A percentile compares a stretch with the other conserved stretches of the same genome.
phyloP scores from a whole-genome alignment of 2,797 vertebrate species.

The Gymnothorax javanicus region DNA sequence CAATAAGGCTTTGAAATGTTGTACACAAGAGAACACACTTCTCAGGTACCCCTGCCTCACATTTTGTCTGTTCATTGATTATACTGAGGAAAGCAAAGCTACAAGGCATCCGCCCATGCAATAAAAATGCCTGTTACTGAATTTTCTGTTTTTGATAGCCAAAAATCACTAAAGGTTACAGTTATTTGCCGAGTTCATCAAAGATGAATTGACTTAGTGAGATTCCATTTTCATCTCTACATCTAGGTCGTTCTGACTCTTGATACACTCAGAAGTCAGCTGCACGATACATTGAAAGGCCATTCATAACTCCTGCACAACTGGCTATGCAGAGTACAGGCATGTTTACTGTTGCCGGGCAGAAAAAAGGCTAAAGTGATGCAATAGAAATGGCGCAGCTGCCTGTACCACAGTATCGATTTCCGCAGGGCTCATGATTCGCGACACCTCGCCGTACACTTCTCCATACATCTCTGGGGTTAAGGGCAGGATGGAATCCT shows the following conservation, averaged over 20 bases:
- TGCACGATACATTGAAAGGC: not conserved
- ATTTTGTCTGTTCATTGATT: no score
- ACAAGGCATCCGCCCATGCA: no score
- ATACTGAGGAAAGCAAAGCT: no score
- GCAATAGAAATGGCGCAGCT: not conserved
- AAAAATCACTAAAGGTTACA: no score
- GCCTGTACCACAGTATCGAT: conserved; percentile 72
- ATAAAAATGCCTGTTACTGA: no score
- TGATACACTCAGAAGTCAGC: not conserved
- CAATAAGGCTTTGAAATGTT: no score
- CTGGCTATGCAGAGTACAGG: not conserved
- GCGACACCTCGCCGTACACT: conserved; percentile 73
- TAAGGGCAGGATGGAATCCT: conserved; percentile 79
- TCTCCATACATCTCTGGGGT: conserved; percentile 78
- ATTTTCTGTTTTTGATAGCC: no score
- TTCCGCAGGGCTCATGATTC: conserved; percentile 66
- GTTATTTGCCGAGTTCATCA: not conserved
- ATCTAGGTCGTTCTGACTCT: not conserved
- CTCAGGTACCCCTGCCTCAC: no score
- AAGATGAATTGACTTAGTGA: not conserved
- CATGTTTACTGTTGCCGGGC: not conserved
- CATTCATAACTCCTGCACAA: not conserved
- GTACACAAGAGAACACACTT: no score
- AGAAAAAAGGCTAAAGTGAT: not conserved
- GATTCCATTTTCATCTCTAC: not conserved